Conservation (phyloP, 2,113 vertebrate species). For the Tilapia sparmanii region DNA sequence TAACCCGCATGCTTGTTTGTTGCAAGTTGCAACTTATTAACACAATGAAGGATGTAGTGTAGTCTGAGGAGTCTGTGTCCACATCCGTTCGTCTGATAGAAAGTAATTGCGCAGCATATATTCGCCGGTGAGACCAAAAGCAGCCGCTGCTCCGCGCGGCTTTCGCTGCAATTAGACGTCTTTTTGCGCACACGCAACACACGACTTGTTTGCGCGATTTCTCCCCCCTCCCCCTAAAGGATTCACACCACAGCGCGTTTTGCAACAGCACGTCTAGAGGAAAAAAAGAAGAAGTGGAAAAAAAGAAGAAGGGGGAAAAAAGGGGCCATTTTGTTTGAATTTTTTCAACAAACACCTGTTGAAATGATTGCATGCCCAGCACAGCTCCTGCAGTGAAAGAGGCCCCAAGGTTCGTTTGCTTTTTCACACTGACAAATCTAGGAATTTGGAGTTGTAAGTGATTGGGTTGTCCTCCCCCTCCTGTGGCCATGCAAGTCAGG, state of each 20-base stretch:
- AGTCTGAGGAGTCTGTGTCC: not conserved
- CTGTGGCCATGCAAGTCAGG: slow-evolving; percentile 6
- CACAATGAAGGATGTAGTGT: not conserved
- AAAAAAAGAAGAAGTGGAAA: no score
- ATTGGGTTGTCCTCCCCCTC: not conserved
- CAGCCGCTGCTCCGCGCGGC: not conserved
- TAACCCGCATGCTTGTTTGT: slow-evolving; percentile 33
- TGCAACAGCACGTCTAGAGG: not conserved
- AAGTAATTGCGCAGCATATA: slow-evolving; percentile 49
- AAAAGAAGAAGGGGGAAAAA: not conserved
- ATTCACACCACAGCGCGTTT: not conserved
- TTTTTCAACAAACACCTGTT: slow-evolving; percentile 60
- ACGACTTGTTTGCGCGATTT: not conserved
- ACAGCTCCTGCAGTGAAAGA: slow-evolving; percentile 1
- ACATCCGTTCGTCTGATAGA: not conserved
- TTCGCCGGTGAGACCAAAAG: not conserved
- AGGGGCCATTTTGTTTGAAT: slow-evolving; percentile 43
- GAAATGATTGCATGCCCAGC: slow-evolving; percentile 27
- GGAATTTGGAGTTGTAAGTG: not conserved
- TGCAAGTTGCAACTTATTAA: slow-evolving; percentile 45
- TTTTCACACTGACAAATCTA: not conserved
- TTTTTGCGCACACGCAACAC: not conserved
- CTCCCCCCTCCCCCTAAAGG: not conserved
- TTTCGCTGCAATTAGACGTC: not conserved
- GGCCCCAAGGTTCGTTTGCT: not conserved